Evolutionary conservation across 2,888 invertebrate genomes (phyloP).

Genomic region (Amorpha juglandis): DNA sequence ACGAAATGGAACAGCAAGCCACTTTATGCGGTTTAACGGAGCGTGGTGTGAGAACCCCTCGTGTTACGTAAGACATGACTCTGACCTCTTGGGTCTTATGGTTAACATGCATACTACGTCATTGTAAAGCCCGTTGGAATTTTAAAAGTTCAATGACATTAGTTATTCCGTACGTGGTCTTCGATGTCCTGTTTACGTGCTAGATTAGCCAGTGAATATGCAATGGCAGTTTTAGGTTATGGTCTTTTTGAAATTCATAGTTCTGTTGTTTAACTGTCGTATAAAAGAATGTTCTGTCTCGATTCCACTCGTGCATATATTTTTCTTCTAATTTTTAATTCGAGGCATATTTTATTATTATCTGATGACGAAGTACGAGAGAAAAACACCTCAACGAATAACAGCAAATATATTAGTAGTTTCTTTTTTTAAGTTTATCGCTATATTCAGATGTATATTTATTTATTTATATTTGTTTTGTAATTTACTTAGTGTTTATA

Average conservation of each 20-base stretch:
- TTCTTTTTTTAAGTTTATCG: too few relatives aligned
- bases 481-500: too few relatives aligned
- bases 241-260: neutral
- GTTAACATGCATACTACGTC: constrained; percentile 25
- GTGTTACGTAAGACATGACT: constrained; percentile 30
- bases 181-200: constrained; percentile 21
- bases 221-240: neutral
- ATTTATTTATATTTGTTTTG: too few relatives aligned
- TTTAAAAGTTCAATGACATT: constrained; percentile 24
- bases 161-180: constrained; percentile 15
- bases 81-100: constrained; percentile 20
- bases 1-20: neutral
- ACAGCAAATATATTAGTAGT: too few relatives aligned
- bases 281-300: too few relatives aligned
- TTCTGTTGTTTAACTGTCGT: neutral
- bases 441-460: too few relatives aligned
- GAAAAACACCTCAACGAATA: too few relatives aligned
- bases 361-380: too few relatives aligned
- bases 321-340: too few relatives aligned
- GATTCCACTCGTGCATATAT: too few relatives aligned
- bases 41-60: constrained; percentile 17
- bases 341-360: too few relatives aligned
- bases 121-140: constrained; percentile 21
- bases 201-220: constrained; percentile 9
- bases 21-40: neutral